Percentiles rank a stretch among this genome's conserved stretches.
Evolutionary conservation across 2,113 vertebrate species (phyloP).

Genomic region (Seriola rivoliana): DNA sequence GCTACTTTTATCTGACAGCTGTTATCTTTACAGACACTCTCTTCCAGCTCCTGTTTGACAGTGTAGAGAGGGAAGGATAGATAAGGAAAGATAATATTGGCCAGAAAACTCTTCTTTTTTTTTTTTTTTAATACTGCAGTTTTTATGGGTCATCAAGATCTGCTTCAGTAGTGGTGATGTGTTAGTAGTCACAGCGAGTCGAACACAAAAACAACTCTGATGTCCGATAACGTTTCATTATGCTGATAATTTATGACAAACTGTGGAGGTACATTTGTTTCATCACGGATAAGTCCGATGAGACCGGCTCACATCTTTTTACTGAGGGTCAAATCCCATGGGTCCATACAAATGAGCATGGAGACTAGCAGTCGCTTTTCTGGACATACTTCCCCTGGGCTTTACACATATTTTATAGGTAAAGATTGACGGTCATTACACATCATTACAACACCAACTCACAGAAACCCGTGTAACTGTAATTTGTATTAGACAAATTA

Average conservation of each 20-base stretch:
- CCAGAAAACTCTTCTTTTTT: background rate
- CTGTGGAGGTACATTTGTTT: constrained; percentile 24
- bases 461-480: background rate
- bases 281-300: constrained; percentile 5
- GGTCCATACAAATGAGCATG: background rate
- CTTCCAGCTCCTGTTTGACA: constrained; percentile 4
- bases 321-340: background rate
- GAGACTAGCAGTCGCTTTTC: background rate
- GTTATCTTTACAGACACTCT: background rate
- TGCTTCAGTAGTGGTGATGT: background rate
- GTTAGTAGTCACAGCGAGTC: background rate
- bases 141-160: constrained; percentile 9
- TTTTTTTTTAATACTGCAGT: background rate
- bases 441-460: background rate
- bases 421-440: background rate
- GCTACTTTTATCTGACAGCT: background rate
- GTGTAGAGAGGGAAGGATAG: background rate
- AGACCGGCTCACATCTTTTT: background rate
- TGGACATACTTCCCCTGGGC: background rate
- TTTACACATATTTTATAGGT: background rate
- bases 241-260: constrained; percentile 10
- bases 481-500: background rate
- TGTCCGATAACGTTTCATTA: background rate
- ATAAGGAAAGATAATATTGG: background rate
- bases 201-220: background rate